phyloP scores from a whole-genome alignment of 2,113 vertebrate genomes.

The Eleginops maclovinus region DNA sequence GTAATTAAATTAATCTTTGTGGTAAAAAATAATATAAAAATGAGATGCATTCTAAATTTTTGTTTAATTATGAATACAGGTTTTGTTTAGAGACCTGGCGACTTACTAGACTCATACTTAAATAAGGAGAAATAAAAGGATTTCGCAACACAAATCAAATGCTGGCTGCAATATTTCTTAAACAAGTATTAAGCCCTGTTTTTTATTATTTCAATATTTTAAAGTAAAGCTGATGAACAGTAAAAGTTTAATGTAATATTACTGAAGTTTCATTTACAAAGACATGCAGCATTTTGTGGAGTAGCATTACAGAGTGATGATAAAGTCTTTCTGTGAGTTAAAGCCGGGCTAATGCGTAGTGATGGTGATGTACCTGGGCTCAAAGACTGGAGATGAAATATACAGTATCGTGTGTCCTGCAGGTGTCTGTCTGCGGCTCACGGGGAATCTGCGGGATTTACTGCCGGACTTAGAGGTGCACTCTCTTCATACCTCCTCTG shows the following conservation, averaged over 20 bases:
- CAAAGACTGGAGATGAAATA: slow-evolving; percentile 59
- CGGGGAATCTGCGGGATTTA: slow-evolving; percentile 68
- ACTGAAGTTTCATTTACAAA: neutral
- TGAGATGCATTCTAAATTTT: neutral
- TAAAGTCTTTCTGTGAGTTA: slow-evolving; percentile 21
- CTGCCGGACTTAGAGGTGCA: slow-evolving; percentile 67
- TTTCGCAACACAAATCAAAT: neutral
- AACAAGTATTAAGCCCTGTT: neutral
- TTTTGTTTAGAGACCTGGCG: no score
- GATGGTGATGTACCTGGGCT: slow-evolving; percentile 61
- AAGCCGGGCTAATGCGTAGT: slow-evolving; percentile 43
- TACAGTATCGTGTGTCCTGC: slow-evolving; percentile 75
- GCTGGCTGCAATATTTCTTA: neutral
- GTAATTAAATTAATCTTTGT: neutral
- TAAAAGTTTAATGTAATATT: neutral
- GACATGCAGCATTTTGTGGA: neutral
- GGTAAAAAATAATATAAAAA: neutral
- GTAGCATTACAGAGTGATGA: slow-evolving; percentile 23
- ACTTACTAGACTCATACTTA: no score
- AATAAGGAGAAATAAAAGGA: no score
- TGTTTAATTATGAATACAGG: neutral
- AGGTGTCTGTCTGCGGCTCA: slow-evolving; percentile 75
- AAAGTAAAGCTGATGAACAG: neutral
- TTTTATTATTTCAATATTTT: neutral
- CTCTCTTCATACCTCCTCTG: slow-evolving; percentile 70